Conservation (phyloP, 2,888 invertebrate species). For the Palloptera scutellata region DNA sequence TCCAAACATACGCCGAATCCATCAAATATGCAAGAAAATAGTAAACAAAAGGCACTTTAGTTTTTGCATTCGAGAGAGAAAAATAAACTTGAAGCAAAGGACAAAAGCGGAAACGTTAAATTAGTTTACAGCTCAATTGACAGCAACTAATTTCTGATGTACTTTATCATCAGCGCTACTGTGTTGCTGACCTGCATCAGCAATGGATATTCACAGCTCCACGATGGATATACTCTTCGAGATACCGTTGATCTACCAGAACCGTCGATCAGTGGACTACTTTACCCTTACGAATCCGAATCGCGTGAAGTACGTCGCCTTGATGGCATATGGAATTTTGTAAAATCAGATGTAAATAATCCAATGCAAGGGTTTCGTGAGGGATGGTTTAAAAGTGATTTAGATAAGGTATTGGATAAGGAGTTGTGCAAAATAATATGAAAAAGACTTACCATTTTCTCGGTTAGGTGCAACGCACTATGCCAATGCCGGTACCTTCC, state of each 20-base stretch:
- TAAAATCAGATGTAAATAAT: slow-evolving; percentile 73
- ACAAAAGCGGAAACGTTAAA: no score
- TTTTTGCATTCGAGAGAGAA: no score
- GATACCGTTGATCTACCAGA: not conserved
- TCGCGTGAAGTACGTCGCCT: slow-evolving; percentile 79
- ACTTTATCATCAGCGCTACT: no score
- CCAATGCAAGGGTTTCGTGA: slow-evolving; percentile 76
- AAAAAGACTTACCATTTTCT: not conserved
- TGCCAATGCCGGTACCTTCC: slow-evolving; percentile 93
- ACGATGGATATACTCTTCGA: no score
- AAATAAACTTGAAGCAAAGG: no score
- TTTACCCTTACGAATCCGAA: slow-evolving; percentile 74
- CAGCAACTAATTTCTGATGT: no score
- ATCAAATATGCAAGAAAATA: no score
- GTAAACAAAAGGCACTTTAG: no score
- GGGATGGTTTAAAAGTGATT: slow-evolving; percentile 77
- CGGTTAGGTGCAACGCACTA: slow-evolving; percentile 67
- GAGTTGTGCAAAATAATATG: not conserved
- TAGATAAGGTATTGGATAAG: slow-evolving; percentile 69
- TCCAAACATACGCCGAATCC: no score
- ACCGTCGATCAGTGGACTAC: slow-evolving; percentile 50
- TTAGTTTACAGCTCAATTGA: no score
- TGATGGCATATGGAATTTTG: slow-evolving; percentile 92
- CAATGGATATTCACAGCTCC: no score
- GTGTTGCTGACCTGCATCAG: no score